Evolutionary conservation across 2,888 invertebrate genomes (phyloP).

Genomic region (Diadromus collaris): DNA sequence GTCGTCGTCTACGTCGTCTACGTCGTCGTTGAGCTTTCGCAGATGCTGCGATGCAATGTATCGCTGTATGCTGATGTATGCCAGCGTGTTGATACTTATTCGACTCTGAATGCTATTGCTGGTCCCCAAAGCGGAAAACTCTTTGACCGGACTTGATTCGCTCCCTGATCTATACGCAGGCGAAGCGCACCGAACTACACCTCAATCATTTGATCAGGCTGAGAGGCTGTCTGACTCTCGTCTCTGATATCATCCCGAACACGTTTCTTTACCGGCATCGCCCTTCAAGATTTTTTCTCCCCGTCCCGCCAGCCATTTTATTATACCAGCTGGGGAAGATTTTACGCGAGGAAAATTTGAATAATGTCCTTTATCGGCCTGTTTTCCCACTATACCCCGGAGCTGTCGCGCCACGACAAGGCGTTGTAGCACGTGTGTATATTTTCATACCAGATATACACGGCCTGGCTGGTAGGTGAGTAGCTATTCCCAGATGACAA

Average conservation of each 20-base stretch:
- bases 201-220: constrained; percentile 2
- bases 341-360: constrained; percentile 74
- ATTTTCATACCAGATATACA: constrained; percentile 55
- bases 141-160: neutral
- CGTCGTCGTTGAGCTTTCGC: constrained; percentile 57
- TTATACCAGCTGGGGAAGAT: constrained; percentile 64
- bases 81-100: constrained; percentile 32
- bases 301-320: constrained; percentile 51
- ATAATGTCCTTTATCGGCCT: constrained; percentile 78
- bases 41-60: constrained; percentile 27
- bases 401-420: constrained; percentile 61
- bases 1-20: constrained; percentile 46
- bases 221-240: constrained; percentile 2
- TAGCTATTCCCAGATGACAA: constrained; percentile 41
- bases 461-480: constrained; percentile 26
- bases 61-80: constrained; percentile 23
- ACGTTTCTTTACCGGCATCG: constrained; percentile 30
- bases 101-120: neutral
- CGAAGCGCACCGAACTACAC: neutral
- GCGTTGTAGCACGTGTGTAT: constrained; percentile 68
- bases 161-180: neutral
- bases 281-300: constrained; percentile 37
- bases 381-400: constrained; percentile 53
- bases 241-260: constrained; percentile 40
- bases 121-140: neutral